These are phyloP conservation scores for Petroica traversi DNA, from an alignment of 2,113 vertebrate genomes.

Conservation along the genomic window DNA sequence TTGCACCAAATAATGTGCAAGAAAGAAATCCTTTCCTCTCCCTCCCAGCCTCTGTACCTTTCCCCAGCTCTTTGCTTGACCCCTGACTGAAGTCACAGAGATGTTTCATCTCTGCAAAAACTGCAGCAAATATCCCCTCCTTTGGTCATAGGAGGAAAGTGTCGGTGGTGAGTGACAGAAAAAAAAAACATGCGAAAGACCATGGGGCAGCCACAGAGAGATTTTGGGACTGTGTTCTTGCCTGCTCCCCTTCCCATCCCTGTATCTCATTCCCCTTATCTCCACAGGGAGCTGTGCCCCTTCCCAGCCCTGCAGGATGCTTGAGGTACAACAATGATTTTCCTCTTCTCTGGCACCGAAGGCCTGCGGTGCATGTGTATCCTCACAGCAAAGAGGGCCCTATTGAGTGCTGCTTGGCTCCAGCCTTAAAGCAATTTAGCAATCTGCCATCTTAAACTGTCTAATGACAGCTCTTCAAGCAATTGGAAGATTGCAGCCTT, in stretches of 20 bases:
- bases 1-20: neutral
- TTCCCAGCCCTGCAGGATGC: neutral
- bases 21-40: neutral
- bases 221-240: neutral
- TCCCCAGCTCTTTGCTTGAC: neutral
- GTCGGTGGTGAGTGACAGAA: accelerated
- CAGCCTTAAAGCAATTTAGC: constrained; percentile 18
- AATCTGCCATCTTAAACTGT: constrained; percentile 50
- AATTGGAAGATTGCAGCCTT: constrained; percentile 54
- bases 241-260: neutral
- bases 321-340: neutral
- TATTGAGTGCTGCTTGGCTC: constrained; percentile 2
- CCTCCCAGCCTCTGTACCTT: neutral
- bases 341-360: neutral
- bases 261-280: neutral
- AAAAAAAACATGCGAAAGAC: neutral
- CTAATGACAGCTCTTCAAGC: constrained; percentile 59
- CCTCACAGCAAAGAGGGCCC: neutral
- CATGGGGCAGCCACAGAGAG: neutral
- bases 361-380: accelerated
- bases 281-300: neutral
- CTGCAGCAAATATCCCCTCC: neutral
- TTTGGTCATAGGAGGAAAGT: neutral
- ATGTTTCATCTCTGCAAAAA: neutral
- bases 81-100: neutral